phyloP scores from a whole-genome alignment of 2,888 invertebrate genomes.

The Dermolepida albohirtum region DNA sequence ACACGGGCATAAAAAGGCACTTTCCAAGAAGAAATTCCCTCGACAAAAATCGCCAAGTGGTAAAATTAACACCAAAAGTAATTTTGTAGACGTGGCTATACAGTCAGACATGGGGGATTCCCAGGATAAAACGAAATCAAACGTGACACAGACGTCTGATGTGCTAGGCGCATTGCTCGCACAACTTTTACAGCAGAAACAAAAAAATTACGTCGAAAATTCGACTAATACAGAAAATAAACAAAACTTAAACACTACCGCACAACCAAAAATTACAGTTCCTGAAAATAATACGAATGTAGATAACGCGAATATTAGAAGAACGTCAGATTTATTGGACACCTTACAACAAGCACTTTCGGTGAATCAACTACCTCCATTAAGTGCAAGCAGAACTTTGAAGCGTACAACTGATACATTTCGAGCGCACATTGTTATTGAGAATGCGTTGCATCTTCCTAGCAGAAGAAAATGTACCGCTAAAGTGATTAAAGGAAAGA shows the following conservation, averaged over 20 bases:
- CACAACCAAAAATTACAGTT: neutral
- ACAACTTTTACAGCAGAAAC: constrained; percentile 51
- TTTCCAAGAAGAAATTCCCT: constrained; percentile 2
- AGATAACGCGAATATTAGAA: constrained; percentile 43
- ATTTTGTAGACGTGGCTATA: constrained; percentile 37
- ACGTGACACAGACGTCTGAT: constrained; percentile 41
- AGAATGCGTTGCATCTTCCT: constrained; percentile 70
- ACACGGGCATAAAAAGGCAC: neutral
- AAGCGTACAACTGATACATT: constrained; percentile 23
- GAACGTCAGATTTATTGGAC: constrained; percentile 62
- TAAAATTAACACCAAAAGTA: constrained; percentile 25
- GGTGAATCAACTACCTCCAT: constrained; percentile 40
- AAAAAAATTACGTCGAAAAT: constrained; percentile 54
- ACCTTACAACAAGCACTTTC: constrained; percentile 60
- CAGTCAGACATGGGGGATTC: constrained; percentile 46
- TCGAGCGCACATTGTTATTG: constrained; percentile 68
- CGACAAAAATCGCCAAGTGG: neutral
- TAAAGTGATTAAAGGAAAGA: constrained; percentile 49
- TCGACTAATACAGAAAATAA: constrained; percentile 56
- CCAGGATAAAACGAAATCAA: neutral
- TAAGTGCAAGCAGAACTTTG: neutral
- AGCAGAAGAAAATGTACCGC: constrained; percentile 60
- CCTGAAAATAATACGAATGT: constrained; percentile 41
- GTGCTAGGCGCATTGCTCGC: constrained; percentile 53
- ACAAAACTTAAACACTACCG: constrained; percentile 12